These are phyloP conservation scores for Batillaria attramentaria DNA, from an alignment of 1,140 invertebrate species.

Conservation along the genomic window DNA sequence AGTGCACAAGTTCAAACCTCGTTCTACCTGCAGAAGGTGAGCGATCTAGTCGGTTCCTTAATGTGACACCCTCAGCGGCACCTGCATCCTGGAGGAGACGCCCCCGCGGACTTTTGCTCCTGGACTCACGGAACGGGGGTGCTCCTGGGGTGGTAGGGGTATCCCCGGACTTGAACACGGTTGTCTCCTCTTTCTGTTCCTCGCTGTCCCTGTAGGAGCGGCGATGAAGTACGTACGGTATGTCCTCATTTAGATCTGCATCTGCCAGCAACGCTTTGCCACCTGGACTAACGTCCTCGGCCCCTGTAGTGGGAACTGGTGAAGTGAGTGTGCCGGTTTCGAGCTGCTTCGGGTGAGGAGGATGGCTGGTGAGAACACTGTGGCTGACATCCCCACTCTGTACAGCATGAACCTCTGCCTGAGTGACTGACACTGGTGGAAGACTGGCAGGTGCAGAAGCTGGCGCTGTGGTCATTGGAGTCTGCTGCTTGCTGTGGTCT, in stretches of 20 bases:
- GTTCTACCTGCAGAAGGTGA: conserved; percentile 58
- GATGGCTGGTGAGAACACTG: not conserved
- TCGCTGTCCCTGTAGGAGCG: conserved; percentile 55
- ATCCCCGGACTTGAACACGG: conserved; percentile 41
- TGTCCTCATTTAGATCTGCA: conserved; percentile 70
- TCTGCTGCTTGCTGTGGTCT: no score
- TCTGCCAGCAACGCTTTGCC: conserved; percentile 27
- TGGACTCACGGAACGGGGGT: conserved; percentile 5
- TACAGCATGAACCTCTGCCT: conserved; percentile 1
- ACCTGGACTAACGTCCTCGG: not conserved
- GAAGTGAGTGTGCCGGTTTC: not conserved
- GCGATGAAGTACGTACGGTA: conserved; percentile 71
- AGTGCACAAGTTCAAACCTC: conserved; percentile 69
- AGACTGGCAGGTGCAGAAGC: not conserved
- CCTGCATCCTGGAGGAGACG: not conserved
- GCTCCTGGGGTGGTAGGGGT: conserved; percentile 25
- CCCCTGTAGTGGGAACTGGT: not conserved
- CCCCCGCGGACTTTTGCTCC: conserved; percentile 21
- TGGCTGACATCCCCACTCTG: not conserved
- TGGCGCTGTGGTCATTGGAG: not conserved
- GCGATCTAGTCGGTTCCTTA: conserved; percentile 43
- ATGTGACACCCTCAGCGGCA: not conserved
- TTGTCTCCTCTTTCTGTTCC: conserved; percentile 48
- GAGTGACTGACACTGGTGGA: conserved; percentile 3
- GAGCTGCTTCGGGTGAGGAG: no score